Conservation (phyloP, 2,113 vertebrate genomes). For the Pristiophorus japonicus region DNA sequence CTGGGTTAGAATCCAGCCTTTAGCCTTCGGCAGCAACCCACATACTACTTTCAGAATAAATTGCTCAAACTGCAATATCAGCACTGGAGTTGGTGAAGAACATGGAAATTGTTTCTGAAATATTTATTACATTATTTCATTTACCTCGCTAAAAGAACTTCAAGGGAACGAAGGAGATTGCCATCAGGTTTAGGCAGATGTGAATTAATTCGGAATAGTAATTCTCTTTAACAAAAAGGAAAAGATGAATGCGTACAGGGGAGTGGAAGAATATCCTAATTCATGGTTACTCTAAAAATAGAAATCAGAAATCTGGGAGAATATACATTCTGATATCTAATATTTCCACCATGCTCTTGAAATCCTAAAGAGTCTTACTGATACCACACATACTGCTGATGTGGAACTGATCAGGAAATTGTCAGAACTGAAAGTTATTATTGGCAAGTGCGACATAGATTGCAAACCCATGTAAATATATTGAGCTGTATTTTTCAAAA, state of each 20-base stretch:
- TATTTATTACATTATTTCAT: background rate
- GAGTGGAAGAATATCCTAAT: background rate
- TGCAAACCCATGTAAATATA: too few relatives aligned
- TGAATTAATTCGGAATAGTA: background rate
- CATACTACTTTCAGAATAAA: background rate
- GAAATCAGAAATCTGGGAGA: background rate
- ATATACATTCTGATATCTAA: too few relatives aligned
- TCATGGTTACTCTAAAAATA: background rate
- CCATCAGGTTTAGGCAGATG: background rate
- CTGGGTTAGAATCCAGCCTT: background rate
- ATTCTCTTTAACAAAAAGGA: background rate
- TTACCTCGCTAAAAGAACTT: background rate
- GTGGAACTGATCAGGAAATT: background rate
- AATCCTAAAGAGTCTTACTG: background rate
- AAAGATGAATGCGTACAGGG: background rate
- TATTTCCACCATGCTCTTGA: background rate
- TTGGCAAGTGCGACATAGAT: background rate
- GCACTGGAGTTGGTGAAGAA: background rate
- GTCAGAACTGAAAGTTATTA: background rate
- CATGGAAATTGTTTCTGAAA: background rate
- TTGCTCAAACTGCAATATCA: background rate
- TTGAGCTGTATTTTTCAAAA: too few relatives aligned
- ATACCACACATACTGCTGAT: background rate
- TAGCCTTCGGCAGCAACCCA: background rate
- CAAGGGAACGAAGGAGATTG: background rate